These are phyloP conservation scores for Kradibia gibbosae DNA, from an alignment of 1,140 invertebrate genomes.

Conservation along the genomic window DNA sequence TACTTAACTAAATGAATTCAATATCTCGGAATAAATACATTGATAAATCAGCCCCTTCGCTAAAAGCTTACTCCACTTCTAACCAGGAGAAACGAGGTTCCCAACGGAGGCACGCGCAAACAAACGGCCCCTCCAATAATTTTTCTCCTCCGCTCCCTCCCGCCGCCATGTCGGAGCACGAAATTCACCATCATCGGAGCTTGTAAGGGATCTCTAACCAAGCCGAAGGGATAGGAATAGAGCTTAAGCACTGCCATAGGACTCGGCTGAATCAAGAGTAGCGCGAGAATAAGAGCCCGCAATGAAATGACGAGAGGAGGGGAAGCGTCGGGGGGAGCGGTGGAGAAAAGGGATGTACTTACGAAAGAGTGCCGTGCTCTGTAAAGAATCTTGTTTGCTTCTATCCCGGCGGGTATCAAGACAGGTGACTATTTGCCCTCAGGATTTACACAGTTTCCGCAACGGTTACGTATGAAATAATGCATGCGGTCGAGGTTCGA, in stretches of 20 bases:
- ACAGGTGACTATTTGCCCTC: slow-evolving; percentile 67
- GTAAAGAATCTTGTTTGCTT: slow-evolving; percentile 72
- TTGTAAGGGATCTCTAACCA: slow-evolving; percentile 34
- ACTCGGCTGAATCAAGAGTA: slow-evolving; percentile 24
- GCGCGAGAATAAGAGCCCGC: slow-evolving; percentile 5
- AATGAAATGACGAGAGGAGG: neutral
- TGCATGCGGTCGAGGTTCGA: slow-evolving; percentile 49
- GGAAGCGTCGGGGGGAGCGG: slow-evolving; percentile 39
- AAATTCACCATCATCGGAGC: too few relatives aligned
- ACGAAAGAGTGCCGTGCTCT: slow-evolving; percentile 67
- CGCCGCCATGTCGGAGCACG: slow-evolving; percentile 33
- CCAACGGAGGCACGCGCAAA: slow-evolving; percentile 61
- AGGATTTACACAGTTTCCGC: slow-evolving; percentile 63
- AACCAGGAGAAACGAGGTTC: slow-evolving; percentile 60
- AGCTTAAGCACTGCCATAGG: neutral
- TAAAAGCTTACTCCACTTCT: slow-evolving; percentile 73
- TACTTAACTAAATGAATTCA: slow-evolving; percentile 73
- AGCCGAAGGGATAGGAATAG: neutral
- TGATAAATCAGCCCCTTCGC: slow-evolving; percentile 73
- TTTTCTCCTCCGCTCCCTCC: slow-evolving; percentile 43
- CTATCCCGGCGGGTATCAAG: slow-evolving; percentile 67
- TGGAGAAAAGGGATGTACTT: slow-evolving; percentile 68
- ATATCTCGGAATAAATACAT: slow-evolving; percentile 74
- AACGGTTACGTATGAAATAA: slow-evolving; percentile 11
- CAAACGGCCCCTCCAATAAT: slow-evolving; percentile 58